These are phyloP conservation scores for Stegodyphus dumicola DNA, from an alignment of 1,140 invertebrate genomes.

Conservation along the genomic window DNA sequence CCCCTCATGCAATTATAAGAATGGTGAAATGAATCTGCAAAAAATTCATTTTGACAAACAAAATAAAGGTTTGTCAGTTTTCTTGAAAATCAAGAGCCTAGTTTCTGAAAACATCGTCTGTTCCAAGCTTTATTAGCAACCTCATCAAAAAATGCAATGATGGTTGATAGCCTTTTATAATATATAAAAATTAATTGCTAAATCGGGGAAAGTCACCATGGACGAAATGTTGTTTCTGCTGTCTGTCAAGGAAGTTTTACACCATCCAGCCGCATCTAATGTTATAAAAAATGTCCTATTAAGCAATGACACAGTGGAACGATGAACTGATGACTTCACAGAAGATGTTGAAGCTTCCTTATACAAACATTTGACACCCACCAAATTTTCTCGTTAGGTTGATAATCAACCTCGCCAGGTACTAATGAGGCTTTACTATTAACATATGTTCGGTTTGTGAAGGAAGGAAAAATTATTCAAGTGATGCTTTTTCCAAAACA, in stretches of 20 bases:
- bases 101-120: too few species aligned
- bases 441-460: constrained; percentile 46
- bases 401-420: constrained; percentile 62
- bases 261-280: constrained; percentile 21
- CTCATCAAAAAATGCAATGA: constrained; percentile 9
- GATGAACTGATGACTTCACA: constrained; percentile 23
- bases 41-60: too few species aligned
- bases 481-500: constrained; percentile 35
- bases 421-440: constrained; percentile 60
- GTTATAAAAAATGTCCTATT: constrained; percentile 41
- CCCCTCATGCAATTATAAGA: too few species aligned
- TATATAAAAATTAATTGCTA: constrained; percentile 17
- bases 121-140: not conserved
- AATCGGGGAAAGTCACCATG: not conserved
- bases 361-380: constrained; percentile 35
- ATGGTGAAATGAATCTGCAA: too few species aligned
- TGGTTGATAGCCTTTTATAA: constrained; percentile 13
- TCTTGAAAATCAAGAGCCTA: too few species aligned
- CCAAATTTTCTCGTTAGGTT: constrained; percentile 57
- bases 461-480: constrained; percentile 2
- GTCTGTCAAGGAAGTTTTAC: constrained; percentile 10
- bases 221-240: constrained; percentile 6
- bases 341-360: constrained; percentile 40
- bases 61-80: too few species aligned
- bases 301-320: constrained; percentile 52